Base-by-base conservation (phyloP, 2,113 vertebrate genomes). In the Galemys pyrenaicus region DNA sequence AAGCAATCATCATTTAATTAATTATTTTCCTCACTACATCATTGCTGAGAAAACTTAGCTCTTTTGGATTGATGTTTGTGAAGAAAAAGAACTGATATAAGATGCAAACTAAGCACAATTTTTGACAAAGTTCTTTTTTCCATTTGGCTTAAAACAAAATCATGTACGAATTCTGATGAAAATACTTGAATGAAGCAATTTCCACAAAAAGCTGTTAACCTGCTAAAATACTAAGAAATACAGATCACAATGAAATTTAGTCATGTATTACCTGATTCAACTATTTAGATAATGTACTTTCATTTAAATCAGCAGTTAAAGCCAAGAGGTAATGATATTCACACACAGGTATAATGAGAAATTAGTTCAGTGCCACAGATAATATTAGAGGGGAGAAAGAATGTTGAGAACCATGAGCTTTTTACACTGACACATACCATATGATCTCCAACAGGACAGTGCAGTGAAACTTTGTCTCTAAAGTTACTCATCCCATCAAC, bases 271-370 rank as follows among this genome's bases (percentile, higher is more conserved):
- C 92, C 97, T 97, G 96, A 97, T 97, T 98, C 97, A 97, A 96
- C 96, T 96, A 96, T 92, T 97, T 97, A 98, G 92, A 96, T 96
- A 96, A 95, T 97, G 97, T 96, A 94, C 96, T 97, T 97, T 96
- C 96, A 96, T 98, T 98, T 97, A 97, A 95, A 96, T 97, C 95
- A 97, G 95, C 96, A 97, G 95, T 77, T 97, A 97, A 98, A 97
- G 65, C 54, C 97, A 95, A 96, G 89, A 92, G 82, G 96, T 95
- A 97, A 97, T 98, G 96, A 94, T 94, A 81, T 97, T 97, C 90
- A 96, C 82, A 91, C 71, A 95, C 90, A 95, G 81, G 41, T 94
- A 88, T 95, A 98, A 96, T 94, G 90, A 97, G 94, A 94, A 88
- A 97, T 96, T 95, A 96, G 81, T 89, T 83, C 74, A 79, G 44